Evolutionary conservation across 2,113 vertebrate genomes (phyloP).

Genomic region (Bettongia penicillata): DNA sequence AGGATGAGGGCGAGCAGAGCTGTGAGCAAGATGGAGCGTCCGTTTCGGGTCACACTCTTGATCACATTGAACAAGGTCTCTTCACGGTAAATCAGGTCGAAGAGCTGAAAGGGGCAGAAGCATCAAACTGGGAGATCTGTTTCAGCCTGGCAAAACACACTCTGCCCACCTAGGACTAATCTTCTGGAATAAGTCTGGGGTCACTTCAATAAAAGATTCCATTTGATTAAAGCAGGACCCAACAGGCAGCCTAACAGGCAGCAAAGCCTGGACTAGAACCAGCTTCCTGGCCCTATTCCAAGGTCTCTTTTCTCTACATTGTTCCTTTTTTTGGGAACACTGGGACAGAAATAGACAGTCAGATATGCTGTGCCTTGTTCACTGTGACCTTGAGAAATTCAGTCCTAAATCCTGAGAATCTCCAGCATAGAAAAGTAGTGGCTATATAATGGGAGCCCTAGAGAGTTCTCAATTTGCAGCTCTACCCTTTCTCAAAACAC

Average conservation of each 20-base stretch:
- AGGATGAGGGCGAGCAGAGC: constrained; percentile 98
- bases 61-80: constrained; percentile 99
- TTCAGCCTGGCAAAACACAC: not conserved
- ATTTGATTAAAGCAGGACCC: not conserved
- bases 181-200: not conserved
- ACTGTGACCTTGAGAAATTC: not conserved
- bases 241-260: not conserved
- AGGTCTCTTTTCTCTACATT: not conserved
- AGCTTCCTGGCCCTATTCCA: not conserved
- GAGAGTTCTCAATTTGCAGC: not conserved
- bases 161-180: not conserved
- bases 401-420: not conserved
- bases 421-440: not conserved
- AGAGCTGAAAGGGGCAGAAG: constrained; percentile 86
- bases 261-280: not conserved
- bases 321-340: not conserved
- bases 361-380: not conserved
- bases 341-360: not conserved
- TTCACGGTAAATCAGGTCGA: constrained; percentile 98
- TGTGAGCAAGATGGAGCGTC: constrained; percentile 97
- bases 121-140: not conserved
- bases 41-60: constrained; percentile 97
- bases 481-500: not conserved
- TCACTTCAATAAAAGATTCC: not conserved
- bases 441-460: not conserved